A percentile compares a stretch with the other conserved stretches of the same genome.
Evolutionary conservation across 2,797 vertebrate genomes (phyloP).

Genomic region (Calcarius lapponicus): DNA sequence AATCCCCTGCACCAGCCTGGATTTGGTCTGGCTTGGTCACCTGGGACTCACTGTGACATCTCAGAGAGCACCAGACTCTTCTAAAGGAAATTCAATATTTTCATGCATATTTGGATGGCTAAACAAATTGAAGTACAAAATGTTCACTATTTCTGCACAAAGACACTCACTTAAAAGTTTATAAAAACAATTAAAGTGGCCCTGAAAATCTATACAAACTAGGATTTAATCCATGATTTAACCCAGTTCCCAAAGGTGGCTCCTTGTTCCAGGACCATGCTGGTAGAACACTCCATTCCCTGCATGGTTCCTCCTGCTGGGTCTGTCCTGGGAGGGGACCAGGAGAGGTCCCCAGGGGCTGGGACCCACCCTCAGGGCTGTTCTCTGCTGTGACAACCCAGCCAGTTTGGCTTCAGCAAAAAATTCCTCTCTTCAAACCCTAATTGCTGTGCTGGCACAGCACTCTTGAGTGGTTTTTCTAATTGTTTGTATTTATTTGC

Average conservation of each 20-base stretch:
- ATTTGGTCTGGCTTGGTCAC: rapidly evolving
- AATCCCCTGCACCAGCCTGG: not conserved
- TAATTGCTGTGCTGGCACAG: slow-evolving; percentile 70
- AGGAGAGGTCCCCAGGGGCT: not conserved
- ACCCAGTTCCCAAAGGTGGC: not conserved
- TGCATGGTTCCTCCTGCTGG: not conserved
- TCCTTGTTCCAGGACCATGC: not conserved
- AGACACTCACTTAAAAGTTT: no score
- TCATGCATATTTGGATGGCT: no score
- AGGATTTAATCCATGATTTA: no score
- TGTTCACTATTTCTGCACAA: no score
- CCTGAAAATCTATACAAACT: no score
- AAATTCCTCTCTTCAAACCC: slow-evolving; percentile 60
- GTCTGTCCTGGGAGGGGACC: not conserved
- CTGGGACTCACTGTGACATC: not conserved
- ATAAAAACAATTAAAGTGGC: no score
- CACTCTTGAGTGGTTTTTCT: slow-evolving; percentile 66
- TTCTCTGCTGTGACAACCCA: not conserved
- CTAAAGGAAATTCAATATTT: no score
- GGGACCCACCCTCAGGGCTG: not conserved
- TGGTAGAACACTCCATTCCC: not conserved
- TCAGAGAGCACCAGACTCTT: not conserved
- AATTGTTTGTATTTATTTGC: slow-evolving; percentile 73
- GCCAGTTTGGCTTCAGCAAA: slow-evolving; percentile 54
- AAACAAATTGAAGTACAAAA: no score